Evolutionary conservation across 2,113 vertebrate species (phyloP).

Genomic region (Jaculus jaculus): DNA sequence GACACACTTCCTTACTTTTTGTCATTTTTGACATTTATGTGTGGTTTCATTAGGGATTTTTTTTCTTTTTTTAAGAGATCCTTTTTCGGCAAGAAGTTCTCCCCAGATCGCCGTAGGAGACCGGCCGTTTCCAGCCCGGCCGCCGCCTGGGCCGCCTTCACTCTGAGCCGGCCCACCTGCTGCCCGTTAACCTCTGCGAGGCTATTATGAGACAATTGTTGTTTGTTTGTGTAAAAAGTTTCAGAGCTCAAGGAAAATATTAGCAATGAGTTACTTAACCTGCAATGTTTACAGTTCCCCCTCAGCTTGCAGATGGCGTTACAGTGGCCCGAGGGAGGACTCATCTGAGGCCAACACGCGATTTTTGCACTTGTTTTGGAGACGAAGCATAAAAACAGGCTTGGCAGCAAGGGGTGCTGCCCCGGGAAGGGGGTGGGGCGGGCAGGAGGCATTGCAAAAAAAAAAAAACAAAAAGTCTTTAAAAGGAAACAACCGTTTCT

Average conservation of each 20-base stretch:
- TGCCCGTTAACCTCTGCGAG: slow-evolving; percentile 87
- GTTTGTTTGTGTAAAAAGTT: slow-evolving; percentile 88
- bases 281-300: slow-evolving; percentile 85
- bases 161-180: slow-evolving; percentile 84
- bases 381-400: slow-evolving; percentile 77
- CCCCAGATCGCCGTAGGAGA: slow-evolving; percentile 74
- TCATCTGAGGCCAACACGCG: slow-evolving; percentile 73
- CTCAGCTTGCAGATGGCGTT: slow-evolving; percentile 82
- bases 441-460: not conserved
- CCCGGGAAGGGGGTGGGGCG: slow-evolving; percentile 44
- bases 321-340: slow-evolving; percentile 79
- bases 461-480: slow-evolving; percentile 23
- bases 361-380: slow-evolving; percentile 84
- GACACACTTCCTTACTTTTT: slow-evolving; percentile 87
- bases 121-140: slow-evolving; percentile 80
- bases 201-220: slow-evolving; percentile 84
- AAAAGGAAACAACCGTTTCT: slow-evolving; percentile 48
- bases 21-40: slow-evolving; percentile 86
- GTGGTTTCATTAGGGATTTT: slow-evolving; percentile 83
- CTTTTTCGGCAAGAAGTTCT: slow-evolving; percentile 77
- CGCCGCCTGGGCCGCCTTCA: slow-evolving; percentile 82
- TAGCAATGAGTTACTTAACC: slow-evolving; percentile 86
- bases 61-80: slow-evolving; percentile 80
- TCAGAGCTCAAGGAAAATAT: slow-evolving; percentile 86
- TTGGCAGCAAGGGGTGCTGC: slow-evolving; percentile 76